Conservation (phyloP, 2,113 vertebrate species). For the Mustelus asterias region DNA sequence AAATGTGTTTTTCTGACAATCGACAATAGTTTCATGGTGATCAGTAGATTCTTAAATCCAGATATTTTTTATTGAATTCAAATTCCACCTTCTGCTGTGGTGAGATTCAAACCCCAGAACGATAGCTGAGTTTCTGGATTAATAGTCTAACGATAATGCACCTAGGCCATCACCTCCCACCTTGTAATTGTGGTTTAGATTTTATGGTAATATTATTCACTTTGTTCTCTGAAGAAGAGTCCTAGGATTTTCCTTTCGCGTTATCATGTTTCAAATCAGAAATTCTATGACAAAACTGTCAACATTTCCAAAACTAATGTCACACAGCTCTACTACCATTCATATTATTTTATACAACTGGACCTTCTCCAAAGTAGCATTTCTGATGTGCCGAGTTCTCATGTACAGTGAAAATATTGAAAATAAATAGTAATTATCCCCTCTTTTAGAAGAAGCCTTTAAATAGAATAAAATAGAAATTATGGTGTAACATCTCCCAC, state of each 20-base stretch:
- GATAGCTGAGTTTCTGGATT: no score
- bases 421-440: not conserved
- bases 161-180: no score
- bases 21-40: no score
- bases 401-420: constrained; percentile 12
- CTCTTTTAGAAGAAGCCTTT: not conserved
- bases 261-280: not conserved
- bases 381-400: not conserved
- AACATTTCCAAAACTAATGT: not conserved
- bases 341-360: not conserved
- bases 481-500: not conserved
- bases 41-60: no score
- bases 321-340: not conserved
- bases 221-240: not conserved
- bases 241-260: not conserved
- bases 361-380: not conserved
- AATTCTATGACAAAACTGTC: not conserved
- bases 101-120: no score
- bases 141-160: no score
- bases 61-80: no score
- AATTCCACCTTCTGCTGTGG: no score
- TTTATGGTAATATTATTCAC: not conserved
- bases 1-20: no score
- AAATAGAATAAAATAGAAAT: not conserved
- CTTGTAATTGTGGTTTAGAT: not conserved